Base-by-base conservation (phyloP, 1,140 invertebrate species). In the Bilobella aurantiaca region DNA sequence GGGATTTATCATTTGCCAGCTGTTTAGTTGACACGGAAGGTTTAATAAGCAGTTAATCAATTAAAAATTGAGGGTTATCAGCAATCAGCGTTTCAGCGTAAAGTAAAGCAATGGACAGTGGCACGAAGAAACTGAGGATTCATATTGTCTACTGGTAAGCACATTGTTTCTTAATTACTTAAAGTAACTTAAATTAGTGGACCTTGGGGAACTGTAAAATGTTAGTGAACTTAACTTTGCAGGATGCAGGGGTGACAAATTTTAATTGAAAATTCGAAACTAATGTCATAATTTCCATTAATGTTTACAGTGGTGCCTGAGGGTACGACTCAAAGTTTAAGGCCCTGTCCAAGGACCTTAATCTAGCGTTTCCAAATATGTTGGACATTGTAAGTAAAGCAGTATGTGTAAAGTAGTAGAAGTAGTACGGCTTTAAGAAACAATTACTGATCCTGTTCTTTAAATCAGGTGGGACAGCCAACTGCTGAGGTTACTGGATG, bases 71-170 rank as follows among this genome's bases (percentile, higher is more conserved):
- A n/a, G n/a, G n/a, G n/a, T n/a, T n/a, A n/a, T n/a, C n/a, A 12
- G 34, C 8, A 42, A 42, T 42, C 18, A 42, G 18, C 8, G 34
- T 42, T 42, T 42, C 18, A 42, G n/a, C 34, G 34, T 42, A 8
- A 12, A 42, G 8, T 42, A 18, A 12, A 12, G 34, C 18, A 8
- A 8, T 42, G 8, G 34, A 12, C 34, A 42, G 8, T 18, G 18
- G 8, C 8, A 42, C 8, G 8, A 53, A 53, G 49, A 53, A 53
- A 53, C 49, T 53, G 49, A 53, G 25, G 23, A 53, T 53, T 23
- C 49, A 53, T 23, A 53, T 53, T 23, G 49, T 53, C 49, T 53
- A 53, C 49, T 53, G 49, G 49, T 53, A 53, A 53, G 21, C n/a
- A n/a, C n/a, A n/a, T n/a, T n/a, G n/a, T n/a, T n/a, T n/a, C n/a